Base-by-base conservation (phyloP, 2,888 invertebrate species). In the Synanthedon myopaeformis region DNA sequence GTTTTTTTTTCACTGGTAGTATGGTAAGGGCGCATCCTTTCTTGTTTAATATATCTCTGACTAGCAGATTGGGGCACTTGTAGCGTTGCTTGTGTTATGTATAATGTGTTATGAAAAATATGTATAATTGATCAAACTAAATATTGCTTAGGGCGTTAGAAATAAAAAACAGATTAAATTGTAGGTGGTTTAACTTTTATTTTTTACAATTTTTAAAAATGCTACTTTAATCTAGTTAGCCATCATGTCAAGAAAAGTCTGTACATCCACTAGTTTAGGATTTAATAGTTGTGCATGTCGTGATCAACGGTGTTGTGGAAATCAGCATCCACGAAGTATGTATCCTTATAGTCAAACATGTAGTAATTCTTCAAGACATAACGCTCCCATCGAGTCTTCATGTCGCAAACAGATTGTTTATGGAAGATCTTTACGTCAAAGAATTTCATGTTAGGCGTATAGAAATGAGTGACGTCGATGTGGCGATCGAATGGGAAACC, bases 401-500 rank as follows among this genome's bases (percentile, higher is more conserved):
- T 86, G 56, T 86, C 84, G 49, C 83, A 84, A 0, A 63, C 64
- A 56, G 85, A 76, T 52, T 85, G 86, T 64, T 89, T 89, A 78
- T 93, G 91, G 84, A 89, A 92, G 66, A 93, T 87, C 60, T 83
- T 82, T 4, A 91, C 89, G 62, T 92, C 91, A 61, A 91, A 86
- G 72, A 91, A 90, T 74, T 85, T 89, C 82, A 91, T 90, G 81
- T 94, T 94, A 48, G 92, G 89, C 14, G 91, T 90, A 60, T 86
- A 87, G 88, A 91, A 93, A 57, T 81, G 83, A 52, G 77, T 77
- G 51, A 90, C 82, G 50, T 90, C 83, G 65, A 92, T 89, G 19
- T 83, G 81, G 62, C 92, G 91, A 70, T 94, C 93, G 70, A 94
- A 89, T 57, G 94, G 94, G 88, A 91, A 94, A 53, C 92, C 93